Evolutionary conservation across 2,113 vertebrate genomes (phyloP).

Genomic region (Pelobates fuscus): DNA sequence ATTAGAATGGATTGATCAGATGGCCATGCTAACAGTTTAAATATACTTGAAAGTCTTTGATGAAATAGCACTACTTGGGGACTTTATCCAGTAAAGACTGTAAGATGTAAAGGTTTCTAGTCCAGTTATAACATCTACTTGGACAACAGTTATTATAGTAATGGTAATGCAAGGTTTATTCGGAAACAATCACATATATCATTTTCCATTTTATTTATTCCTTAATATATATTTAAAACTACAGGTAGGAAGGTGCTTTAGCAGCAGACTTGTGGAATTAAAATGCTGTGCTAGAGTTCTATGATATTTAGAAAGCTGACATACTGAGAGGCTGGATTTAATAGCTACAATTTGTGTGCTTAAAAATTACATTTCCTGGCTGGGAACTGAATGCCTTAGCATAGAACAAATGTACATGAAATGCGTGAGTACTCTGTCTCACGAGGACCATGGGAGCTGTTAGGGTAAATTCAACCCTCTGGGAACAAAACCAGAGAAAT

Average conservation of each 20-base stretch:
- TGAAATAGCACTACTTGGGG: too few relatives aligned
- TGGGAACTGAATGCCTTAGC: background rate
- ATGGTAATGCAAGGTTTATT: background rate
- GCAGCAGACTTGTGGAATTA: background rate
- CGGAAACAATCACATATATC: background rate
- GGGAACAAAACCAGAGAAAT: too few relatives aligned
- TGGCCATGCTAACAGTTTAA: too few relatives aligned
- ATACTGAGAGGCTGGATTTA: conserved; percentile 6
- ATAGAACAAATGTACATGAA: background rate
- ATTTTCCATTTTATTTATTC: background rate
- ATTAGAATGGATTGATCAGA: too few relatives aligned
- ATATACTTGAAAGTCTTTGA: too few relatives aligned
- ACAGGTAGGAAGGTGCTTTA: conserved; percentile 25
- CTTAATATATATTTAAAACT: conserved; percentile 7
- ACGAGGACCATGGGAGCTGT: background rate
- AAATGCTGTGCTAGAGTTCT: conserved; percentile 22
- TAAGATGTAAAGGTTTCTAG: background rate
- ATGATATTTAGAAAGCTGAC: conserved; percentile 13
- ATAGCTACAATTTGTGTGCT: conserved; percentile 29
- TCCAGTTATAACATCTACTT: background rate
- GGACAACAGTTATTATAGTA: background rate
- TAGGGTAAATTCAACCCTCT: background rate
- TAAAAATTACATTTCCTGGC: conserved; percentile 11
- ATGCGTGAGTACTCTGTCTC: background rate
- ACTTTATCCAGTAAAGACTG: too few relatives aligned